phyloP scores from a whole-genome alignment of 2,113 vertebrate genomes.

The Dromaius novaehollandiae region DNA sequence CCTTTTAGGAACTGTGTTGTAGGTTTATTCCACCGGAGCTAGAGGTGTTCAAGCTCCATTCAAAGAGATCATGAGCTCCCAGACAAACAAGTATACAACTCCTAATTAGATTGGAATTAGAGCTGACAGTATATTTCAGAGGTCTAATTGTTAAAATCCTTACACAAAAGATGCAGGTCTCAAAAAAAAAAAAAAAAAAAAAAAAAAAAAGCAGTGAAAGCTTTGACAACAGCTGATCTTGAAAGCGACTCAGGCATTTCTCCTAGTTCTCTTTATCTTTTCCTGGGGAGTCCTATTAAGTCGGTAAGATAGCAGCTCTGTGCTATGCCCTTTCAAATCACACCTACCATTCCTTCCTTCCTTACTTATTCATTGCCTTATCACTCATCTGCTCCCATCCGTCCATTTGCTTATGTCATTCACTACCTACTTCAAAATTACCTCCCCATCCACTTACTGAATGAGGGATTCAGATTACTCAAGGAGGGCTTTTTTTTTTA shows the following conservation, averaged over 20 bases:
- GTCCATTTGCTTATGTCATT: background rate
- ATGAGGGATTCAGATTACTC: background rate
- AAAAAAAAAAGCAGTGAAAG: background rate
- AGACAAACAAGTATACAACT: background rate
- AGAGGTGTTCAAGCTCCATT: background rate
- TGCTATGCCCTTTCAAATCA: slow-evolving; percentile 32
- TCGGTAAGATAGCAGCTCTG: background rate
- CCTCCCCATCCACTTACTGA: background rate
- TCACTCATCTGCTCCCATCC: background rate
- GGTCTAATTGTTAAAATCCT: background rate
- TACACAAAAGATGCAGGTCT: background rate
- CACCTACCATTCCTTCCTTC: slow-evolving; percentile 34
- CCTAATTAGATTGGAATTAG: background rate
- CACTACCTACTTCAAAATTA: background rate
- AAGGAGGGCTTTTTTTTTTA: background rate
- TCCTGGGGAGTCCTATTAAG: background rate
- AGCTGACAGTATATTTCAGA: background rate
- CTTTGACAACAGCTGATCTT: background rate
- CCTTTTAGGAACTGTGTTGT: background rate
- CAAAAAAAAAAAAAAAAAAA: background rate
- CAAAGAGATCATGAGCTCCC: background rate
- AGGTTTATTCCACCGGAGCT: background rate
- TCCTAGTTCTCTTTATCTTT: background rate
- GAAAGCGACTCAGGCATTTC: background rate
- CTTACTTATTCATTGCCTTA: slow-evolving; percentile 10